Evolutionary conservation across 2,888 invertebrate species (phyloP).

Genomic region (Ormyrus thymus): DNA sequence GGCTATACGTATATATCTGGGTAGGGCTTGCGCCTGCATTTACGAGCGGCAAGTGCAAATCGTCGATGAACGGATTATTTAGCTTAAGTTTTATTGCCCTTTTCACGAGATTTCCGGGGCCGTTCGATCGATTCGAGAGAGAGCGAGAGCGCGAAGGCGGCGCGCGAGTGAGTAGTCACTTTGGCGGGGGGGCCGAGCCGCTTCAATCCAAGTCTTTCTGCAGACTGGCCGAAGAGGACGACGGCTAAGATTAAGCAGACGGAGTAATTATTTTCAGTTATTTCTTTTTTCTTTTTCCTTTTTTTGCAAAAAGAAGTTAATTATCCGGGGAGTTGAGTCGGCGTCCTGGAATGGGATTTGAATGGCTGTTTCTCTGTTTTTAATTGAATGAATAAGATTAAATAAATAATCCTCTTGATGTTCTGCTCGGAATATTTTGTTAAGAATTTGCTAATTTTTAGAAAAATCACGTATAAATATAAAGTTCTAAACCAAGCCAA

Average conservation of each 20-base stretch:
- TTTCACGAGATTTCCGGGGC: constrained; percentile 53
- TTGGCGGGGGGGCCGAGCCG: too few relatives aligned
- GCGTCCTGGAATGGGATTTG: too few relatives aligned
- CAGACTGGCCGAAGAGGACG: not conserved
- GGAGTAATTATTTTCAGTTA: not conserved
- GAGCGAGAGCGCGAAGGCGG: not conserved
- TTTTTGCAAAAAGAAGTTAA: not conserved
- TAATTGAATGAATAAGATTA: too few relatives aligned
- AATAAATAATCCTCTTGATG: too few relatives aligned
- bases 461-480: too few relatives aligned
- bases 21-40: constrained; percentile 42
- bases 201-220: constrained; percentile 20
- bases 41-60: constrained; percentile 58
- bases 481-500: too few relatives aligned
- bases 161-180: not conserved
- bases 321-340: too few relatives aligned
- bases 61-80: constrained; percentile 58
- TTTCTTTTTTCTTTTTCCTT: not conserved
- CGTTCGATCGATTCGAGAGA: constrained; percentile 52
- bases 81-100: constrained; percentile 59
- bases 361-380: too few relatives aligned
- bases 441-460: too few relatives aligned
- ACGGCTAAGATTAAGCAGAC: constrained; percentile 20
- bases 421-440: too few relatives aligned
- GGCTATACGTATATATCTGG: not conserved